A percentile compares a stretch with the other conserved stretches of the same genome.
phyloP scores from a whole-genome alignment of 1,140 invertebrate genomes.

The Grapholita molesta region DNA sequence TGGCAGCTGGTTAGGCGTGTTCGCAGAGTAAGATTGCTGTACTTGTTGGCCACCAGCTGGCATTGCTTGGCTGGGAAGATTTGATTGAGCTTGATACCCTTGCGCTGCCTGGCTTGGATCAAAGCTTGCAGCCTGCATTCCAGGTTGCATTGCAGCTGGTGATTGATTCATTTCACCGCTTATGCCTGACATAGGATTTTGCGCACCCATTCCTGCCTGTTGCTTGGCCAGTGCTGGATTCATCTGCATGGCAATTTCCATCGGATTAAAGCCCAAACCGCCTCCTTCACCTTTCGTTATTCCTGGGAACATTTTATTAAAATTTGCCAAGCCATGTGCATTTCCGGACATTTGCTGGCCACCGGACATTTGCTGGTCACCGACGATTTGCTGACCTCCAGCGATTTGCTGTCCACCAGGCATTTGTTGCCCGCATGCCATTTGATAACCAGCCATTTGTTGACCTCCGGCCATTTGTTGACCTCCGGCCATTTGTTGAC shows the following conservation, averaged over 20 bases:
- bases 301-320: slow-evolving; percentile 69
- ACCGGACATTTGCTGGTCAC: not conserved
- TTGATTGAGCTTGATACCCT: slow-evolving; percentile 4
- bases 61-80: not conserved
- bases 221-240: slow-evolving; percentile 64
- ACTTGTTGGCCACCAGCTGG: not conserved
- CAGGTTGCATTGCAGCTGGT: slow-evolving; percentile 21
- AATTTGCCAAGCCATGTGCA: slow-evolving; percentile 52
- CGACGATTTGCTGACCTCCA: not conserved
- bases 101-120: not conserved
- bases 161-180: slow-evolving; percentile 1
- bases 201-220: slow-evolving; percentile 47
- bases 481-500: not conserved
- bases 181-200: slow-evolving; percentile 44
- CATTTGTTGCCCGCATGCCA: not conserved
- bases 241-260: slow-evolving; percentile 72
- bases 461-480: not conserved
- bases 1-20: not conserved
- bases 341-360: slow-evolving; percentile 19
- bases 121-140: slow-evolving; percentile 20
- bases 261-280: slow-evolving; percentile 65
- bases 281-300: slow-evolving; percentile 34
- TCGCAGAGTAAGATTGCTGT: slow-evolving; percentile 6
- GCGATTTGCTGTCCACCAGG: not conserved
- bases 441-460: not conserved